These are phyloP conservation scores for Nemoura dubitans DNA, from an alignment of 2,888 invertebrate species.

Conservation along the genomic window DNA sequence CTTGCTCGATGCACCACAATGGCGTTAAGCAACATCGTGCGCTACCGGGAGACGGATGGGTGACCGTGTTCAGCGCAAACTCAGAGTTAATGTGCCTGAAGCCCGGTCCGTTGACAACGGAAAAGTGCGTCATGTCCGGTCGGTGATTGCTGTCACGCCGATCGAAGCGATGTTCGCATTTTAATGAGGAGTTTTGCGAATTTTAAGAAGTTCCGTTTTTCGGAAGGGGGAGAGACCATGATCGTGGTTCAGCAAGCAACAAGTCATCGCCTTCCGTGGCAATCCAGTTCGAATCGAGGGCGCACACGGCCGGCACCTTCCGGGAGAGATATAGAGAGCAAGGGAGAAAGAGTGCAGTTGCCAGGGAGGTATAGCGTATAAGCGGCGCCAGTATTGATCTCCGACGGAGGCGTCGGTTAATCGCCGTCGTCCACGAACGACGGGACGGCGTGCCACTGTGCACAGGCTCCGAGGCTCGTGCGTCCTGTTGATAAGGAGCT, in stretches of 20 bases:
- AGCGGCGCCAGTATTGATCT: conserved; percentile 26
- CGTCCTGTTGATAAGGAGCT: background rate
- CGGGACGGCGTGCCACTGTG: background rate
- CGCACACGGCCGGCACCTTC: background rate
- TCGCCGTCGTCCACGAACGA: background rate
- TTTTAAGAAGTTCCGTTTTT: background rate
- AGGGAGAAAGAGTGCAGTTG: no score
- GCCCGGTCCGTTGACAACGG: no score
- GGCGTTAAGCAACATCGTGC: background rate
- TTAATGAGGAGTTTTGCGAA: no score
- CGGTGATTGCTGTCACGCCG: no score
- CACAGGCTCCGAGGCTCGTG: background rate
- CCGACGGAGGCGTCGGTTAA: background rate
- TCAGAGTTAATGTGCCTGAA: background rate
- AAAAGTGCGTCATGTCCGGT: no score
- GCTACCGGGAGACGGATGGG: background rate
- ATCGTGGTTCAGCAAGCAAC: no score
- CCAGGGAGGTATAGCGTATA: background rate
- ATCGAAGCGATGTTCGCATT: no score
- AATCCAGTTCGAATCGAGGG: background rate
- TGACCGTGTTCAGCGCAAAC: background rate
- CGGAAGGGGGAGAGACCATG: background rate
- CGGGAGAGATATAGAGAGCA: conserved; percentile 39
- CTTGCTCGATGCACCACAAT: background rate
- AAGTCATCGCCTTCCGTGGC: background rate